Evolutionary conservation across 2,113 vertebrate genomes (phyloP).

Genomic region (Otolemur garnettii): DNA sequence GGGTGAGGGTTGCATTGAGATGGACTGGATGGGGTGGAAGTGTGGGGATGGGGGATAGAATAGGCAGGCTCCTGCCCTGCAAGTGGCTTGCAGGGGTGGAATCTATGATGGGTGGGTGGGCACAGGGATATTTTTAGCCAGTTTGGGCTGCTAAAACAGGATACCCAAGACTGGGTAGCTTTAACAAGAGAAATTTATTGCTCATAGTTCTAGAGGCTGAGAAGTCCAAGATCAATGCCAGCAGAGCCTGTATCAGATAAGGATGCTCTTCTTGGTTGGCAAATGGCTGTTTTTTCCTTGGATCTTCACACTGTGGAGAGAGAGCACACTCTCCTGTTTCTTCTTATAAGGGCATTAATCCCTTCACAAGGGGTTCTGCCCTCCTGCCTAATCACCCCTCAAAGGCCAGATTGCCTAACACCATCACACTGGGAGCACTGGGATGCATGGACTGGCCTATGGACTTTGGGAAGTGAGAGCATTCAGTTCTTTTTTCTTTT

Average conservation of each 20-base stretch:
- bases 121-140: not conserved
- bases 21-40: not conserved
- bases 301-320: not conserved
- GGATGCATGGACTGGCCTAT: not conserved
- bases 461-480: not conserved
- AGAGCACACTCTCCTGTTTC: not conserved
- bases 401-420: not conserved
- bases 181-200: not conserved
- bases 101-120: not conserved
- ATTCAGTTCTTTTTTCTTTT: not conserved
- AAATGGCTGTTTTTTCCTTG: not conserved
- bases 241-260: not conserved
- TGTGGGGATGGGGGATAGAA: not conserved
- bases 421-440: no score
- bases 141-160: not conserved
- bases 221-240: not conserved
- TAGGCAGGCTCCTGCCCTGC: rapidly evolving
- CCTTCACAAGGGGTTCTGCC: not conserved
- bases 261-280: not conserved
- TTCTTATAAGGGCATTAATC: not conserved
- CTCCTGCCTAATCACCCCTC: not conserved
- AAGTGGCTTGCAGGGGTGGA: no score
- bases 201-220: not conserved
- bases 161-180: not conserved
- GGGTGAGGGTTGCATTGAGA: not conserved